Conservation (phyloP, 92 coral and sea anemone species). For the Umimayanthus kanabou region DNA sequence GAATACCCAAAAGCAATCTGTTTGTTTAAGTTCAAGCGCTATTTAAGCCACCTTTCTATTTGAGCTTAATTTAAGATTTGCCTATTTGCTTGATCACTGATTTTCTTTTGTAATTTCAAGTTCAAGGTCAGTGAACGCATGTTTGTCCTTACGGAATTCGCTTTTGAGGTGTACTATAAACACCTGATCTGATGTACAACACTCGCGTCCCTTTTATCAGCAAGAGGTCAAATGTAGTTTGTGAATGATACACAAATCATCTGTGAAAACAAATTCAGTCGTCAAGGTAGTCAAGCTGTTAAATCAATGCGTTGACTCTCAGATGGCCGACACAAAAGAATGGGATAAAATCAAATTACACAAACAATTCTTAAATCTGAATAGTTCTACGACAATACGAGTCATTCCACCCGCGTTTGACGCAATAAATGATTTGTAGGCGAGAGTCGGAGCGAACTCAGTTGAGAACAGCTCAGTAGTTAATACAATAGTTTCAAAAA, state of each 20-base stretch:
- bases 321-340: background rate
- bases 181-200: background rate
- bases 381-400: background rate
- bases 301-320: background rate
- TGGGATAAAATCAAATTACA: background rate
- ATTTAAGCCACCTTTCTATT: background rate
- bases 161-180: background rate
- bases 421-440: too few relatives aligned
- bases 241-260: background rate
- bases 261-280: background rate
- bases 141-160: too few relatives aligned
- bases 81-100: background rate
- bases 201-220: background rate
- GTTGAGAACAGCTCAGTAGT: background rate
- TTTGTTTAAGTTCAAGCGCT: too few relatives aligned
- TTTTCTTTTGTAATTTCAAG: background rate
- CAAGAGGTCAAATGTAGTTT: background rate
- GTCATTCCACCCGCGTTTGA: too few relatives aligned
- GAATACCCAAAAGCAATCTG: background rate
- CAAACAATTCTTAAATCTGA: background rate
- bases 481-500: too few relatives aligned
- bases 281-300: background rate
- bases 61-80: background rate
- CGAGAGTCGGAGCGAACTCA: background rate
- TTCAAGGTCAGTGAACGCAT: background rate